Base-by-base conservation (phyloP, 2,888 invertebrate species). In the Drosophila prolongata region DNA sequence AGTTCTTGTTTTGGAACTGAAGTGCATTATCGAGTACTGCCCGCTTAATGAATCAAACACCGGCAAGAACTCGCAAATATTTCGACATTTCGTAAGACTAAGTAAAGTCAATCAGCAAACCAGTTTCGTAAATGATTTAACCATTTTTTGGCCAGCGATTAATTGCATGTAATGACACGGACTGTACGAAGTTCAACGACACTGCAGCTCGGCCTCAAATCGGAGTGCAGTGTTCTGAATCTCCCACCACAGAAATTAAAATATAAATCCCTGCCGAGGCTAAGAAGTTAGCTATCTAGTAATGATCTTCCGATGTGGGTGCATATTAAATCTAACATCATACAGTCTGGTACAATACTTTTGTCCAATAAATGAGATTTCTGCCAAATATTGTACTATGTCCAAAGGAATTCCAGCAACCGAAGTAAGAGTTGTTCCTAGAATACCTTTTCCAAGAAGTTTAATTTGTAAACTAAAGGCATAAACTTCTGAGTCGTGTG, bases 171-270 rank as follows among this genome's bases (percentile, higher is more conserved):
- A 66, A 66, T 40, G 46, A 54, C 19, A 40, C 40, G 27, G 40
- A 53, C 16, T 35, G 40, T 54, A 30, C 46, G 54, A 35, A 66
- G 66, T 66, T 66, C 67, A 66, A 66, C 67, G 66, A 66, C 66
- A 46, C 46, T 35, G 14, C 38, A n/a, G 4, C 1, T 9, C 34
- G 40, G 13, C 35, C 14, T 35, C 19, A 30, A 50, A 46, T 34
- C 24, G 30, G 8, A 30, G 14, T 40, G 19, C 14, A 46, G 10
- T 61, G 52, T 34, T 52, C 35, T 44, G 50, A 13, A 34, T 52
- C 62, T 49, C 37, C 64, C 38, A 44, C 6, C 30, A 59, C 13
- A n/a, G n/a, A n/a, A n/a, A n/a, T n/a, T n/a, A n/a, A n/a, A n/a
- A n/a, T n/a, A n/a, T n/a, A n/a, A n/a, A n/a, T n/a, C n/a, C n/a